Evolutionary conservation across 2,797 vertebrate genomes (phyloP).

Genomic region (Craterocephalus amniculus): DNA sequence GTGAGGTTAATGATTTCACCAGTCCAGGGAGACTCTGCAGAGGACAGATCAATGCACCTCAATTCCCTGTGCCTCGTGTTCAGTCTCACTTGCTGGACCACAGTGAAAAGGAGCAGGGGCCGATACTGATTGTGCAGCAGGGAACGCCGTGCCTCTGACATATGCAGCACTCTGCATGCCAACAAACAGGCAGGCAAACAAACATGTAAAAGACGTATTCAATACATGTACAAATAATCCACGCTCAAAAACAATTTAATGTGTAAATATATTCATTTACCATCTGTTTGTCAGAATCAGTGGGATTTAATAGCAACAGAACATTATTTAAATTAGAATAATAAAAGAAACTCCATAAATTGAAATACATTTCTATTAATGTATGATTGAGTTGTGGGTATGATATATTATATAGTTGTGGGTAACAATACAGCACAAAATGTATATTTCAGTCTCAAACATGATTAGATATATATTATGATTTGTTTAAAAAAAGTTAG

Average conservation of each 20-base stretch:
- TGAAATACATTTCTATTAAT: no score
- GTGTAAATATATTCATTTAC: neutral
- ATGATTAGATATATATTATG: no score
- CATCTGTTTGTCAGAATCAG: neutral
- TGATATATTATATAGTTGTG: neutral
- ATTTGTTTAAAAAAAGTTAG: neutral
- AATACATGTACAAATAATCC: slow-evolving; percentile 3
- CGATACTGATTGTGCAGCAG: slow-evolving; percentile 65
- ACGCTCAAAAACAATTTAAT: slow-evolving; percentile 30
- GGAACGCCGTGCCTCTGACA: slow-evolving; percentile 36
- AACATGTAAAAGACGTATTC: slow-evolving; percentile 33
- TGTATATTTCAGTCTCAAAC: neutral
- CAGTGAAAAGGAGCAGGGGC: slow-evolving; percentile 74
- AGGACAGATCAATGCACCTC: slow-evolving; percentile 86
- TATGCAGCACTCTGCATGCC: slow-evolving; percentile 41
- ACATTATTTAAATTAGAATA: neutral
- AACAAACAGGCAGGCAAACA: slow-evolving; percentile 38
- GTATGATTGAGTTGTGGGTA: no score
- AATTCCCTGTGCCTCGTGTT: slow-evolving; percentile 81
- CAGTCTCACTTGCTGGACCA: slow-evolving; percentile 77
- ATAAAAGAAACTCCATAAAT: neutral
- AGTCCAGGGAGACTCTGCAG: slow-evolving; percentile 77
- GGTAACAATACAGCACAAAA: no score
- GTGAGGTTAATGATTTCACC: slow-evolving; percentile 86
- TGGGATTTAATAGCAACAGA: neutral